These are phyloP conservation scores for Zophobas atratus DNA, from an alignment of 1,140 invertebrate genomes.

Conservation along the genomic window DNA sequence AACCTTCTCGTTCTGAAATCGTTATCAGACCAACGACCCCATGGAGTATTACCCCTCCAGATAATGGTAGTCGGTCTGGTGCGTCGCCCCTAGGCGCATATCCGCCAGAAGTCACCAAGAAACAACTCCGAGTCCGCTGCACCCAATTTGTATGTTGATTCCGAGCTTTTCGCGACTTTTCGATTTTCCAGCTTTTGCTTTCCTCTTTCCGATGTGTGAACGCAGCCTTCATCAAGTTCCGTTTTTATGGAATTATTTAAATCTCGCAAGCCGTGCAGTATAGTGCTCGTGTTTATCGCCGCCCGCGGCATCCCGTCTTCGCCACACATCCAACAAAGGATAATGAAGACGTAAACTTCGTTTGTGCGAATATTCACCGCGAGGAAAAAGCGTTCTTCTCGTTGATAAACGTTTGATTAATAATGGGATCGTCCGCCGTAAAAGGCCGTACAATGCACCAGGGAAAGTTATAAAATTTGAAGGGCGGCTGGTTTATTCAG, in stretches of 20 bases:
- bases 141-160: too few species aligned
- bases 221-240: too few species aligned
- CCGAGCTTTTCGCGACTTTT: too few species aligned
- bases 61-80: too few species aligned
- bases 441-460: constrained; percentile 29
- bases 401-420: constrained; percentile 38
- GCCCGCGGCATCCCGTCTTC: neutral
- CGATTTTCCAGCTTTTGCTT: too few species aligned
- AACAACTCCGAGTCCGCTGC: too few species aligned
- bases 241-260: constrained; percentile 3
- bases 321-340: constrained; percentile 23
- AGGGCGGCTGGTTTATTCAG: constrained; percentile 39
- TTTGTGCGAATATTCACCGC: neutral
- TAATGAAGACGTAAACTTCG: constrained; percentile 33
- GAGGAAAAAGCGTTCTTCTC: constrained; percentile 6
- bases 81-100: too few species aligned
- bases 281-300: constrained; percentile 8
- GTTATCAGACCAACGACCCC: too few species aligned
- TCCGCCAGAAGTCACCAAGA: too few species aligned
- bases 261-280: neutral
- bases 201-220: too few species aligned
- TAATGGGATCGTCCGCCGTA: constrained; percentile 10
- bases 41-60: too few species aligned
- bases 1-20: too few species aligned
- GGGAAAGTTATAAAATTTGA: constrained; percentile 39